Conservation (phyloP, 2,113 vertebrate genomes). For the Mirza zaza region DNA sequence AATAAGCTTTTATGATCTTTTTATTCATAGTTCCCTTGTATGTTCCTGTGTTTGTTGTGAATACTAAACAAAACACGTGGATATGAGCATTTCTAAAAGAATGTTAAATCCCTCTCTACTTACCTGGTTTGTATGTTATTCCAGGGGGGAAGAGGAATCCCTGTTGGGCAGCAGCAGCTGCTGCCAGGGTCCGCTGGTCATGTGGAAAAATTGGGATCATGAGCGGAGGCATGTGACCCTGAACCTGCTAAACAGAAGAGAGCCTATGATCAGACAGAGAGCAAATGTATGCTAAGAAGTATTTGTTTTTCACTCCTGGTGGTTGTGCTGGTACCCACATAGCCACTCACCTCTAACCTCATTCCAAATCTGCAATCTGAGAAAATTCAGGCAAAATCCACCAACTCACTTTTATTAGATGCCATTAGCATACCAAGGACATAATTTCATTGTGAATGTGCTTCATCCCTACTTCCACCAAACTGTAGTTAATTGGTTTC, state of each 20-base stretch:
- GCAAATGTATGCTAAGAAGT: slow-evolving; percentile 89
- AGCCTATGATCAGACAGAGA: slow-evolving; percentile 89
- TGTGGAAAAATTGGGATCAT: slow-evolving; percentile 99
- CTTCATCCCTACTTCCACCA: background rate
- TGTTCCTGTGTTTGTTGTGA: slow-evolving; percentile 54
- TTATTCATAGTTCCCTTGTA: slow-evolving; percentile 38
- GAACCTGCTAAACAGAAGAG: slow-evolving; percentile 97
- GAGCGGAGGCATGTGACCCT: slow-evolving; percentile 99
- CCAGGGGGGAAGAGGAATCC: slow-evolving; percentile 99
- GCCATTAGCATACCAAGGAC: background rate
- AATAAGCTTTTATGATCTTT: slow-evolving; percentile 44
- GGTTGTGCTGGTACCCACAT: slow-evolving; percentile 82
- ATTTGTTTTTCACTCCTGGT: slow-evolving; percentile 84
- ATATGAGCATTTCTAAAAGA: slow-evolving; percentile 70
- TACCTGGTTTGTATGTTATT: slow-evolving; percentile 99
- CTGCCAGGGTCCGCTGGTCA: slow-evolving; percentile 99
- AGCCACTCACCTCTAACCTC: slow-evolving; percentile 83
- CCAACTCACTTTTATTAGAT: slow-evolving; percentile 62
- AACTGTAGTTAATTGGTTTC: background rate
- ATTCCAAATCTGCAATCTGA: slow-evolving; percentile 77
- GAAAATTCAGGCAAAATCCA: slow-evolving; percentile 82
- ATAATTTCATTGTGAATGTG: background rate
- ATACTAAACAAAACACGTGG: slow-evolving; percentile 54
- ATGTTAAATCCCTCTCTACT: slow-evolving; percentile 75
- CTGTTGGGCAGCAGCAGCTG: slow-evolving; percentile 98